Percentiles rank a stretch among this genome's conserved stretches.
phyloP scores from a whole-genome alignment of 2,888 invertebrate genomes.

The Calliopum simillimum region DNA sequence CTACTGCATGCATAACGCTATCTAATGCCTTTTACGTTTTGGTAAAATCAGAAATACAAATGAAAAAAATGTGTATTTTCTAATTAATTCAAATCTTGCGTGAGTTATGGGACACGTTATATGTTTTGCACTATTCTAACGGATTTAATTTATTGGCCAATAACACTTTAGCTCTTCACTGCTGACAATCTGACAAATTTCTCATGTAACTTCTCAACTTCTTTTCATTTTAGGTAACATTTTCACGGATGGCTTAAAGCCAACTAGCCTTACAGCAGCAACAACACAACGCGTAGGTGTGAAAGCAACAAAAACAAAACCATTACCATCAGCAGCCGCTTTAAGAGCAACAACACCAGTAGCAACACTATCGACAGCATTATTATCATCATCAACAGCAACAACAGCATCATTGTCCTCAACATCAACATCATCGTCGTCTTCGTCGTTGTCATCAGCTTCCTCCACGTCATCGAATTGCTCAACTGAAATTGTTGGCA shows the following conservation, averaged over 20 bases:
- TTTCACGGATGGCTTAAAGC: slow-evolving; percentile 57
- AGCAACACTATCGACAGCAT: slow-evolving; percentile 32
- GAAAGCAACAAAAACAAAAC: slow-evolving; percentile 43
- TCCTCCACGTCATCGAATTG: slow-evolving; percentile 41
- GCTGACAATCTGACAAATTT: slow-evolving; percentile 19
- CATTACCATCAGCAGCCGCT: slow-evolving; percentile 14
- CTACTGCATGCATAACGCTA: too few species aligned
- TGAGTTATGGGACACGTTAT: too few species aligned
- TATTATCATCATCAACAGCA: slow-evolving; percentile 40
- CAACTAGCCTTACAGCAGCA: slow-evolving; percentile 52
- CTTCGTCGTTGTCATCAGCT: slow-evolving; percentile 29
- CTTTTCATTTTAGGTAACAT: slow-evolving; percentile 56
- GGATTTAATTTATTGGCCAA: too few species aligned
- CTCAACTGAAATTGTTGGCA: slow-evolving; percentile 47
- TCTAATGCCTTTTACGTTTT: too few species aligned
- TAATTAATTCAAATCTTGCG: too few species aligned
- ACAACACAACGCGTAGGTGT: slow-evolving; percentile 47
- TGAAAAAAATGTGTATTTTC: too few species aligned
- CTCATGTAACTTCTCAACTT: slow-evolving; percentile 31
- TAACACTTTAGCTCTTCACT: too few species aligned
- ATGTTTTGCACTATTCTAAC: too few species aligned
- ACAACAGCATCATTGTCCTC: slow-evolving; percentile 12
- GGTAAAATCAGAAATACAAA: too few species aligned
- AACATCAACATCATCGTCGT: slow-evolving; percentile 16
- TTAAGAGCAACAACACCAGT: slow-evolving; percentile 8